Evolutionary conservation across 2,113 vertebrate genomes (phyloP), one percentile per base, ranked within the genome.

Genomic region (Hippocampus guttulatus): DNA sequence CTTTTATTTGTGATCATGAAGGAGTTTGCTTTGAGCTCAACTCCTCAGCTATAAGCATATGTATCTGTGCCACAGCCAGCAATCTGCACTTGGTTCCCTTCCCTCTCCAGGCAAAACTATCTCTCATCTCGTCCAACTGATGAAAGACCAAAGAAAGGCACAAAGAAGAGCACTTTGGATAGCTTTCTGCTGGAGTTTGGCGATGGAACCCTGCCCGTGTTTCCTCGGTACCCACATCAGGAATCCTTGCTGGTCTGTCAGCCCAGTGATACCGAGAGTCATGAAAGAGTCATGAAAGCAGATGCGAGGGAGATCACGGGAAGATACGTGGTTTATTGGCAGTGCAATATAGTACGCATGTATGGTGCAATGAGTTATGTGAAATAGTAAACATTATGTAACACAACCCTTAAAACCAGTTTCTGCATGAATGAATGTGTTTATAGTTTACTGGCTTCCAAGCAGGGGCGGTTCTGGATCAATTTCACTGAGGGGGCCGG

Each of bases 41-140:
- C 76, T 74, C n/a, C 33, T 74, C 72, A 55, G 64, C 75, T 83
- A 33, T 61, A 76, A 84, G 68, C 69, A 0, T 75, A 80, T 84
- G 76, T 75, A 81, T 87, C 73, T 81, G 78, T 87, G 77, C 81
- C 81, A 83, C 40, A 76, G 71, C 76, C 74, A 77, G 65, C 66
- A 76, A 67, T 71, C 78, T 64, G 64, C 70, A 27, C 64, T 33
- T 16, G 41, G 64, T 73, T 67, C 70, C 54, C 73, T 64, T 67
- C 70, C 54, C 73, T 64, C 69, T 38, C 71, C 63, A 57, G 72
- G 68, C 73, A 72, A 65, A 75, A 23, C 64, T 55, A 55, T n/a
- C 15, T 8, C 33, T 61, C 27, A 61, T 61, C 58, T 61, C 27
- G 74, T 81, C 27, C 68, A 61, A 3, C 8, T 66, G 54, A 57